Conservation (phyloP, 2,888 invertebrate genomes). For the Rhingia campestris region DNA sequence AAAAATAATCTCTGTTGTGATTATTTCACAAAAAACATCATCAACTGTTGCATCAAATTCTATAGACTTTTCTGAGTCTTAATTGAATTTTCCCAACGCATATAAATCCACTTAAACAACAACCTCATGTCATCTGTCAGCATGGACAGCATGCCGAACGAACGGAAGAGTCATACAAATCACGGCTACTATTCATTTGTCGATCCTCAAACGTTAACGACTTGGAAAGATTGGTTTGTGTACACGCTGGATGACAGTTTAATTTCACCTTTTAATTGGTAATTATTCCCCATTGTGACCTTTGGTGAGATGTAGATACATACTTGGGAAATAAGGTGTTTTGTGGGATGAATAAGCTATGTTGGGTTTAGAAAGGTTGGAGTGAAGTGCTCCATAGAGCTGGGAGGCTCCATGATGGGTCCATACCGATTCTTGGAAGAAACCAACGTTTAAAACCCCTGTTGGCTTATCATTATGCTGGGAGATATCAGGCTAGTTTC, state of each 20-base stretch:
- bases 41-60: constrained; percentile 19
- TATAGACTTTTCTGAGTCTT: neutral
- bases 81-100: constrained; percentile 44
- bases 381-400: too few relatives aligned
- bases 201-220: constrained; percentile 22
- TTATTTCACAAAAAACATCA: constrained; percentile 22
- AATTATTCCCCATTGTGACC: neutral
- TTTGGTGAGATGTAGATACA: neutral
- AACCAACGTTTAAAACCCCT: too few relatives aligned
- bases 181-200: neutral
- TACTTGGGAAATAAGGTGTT: too few relatives aligned
- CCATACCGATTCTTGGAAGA: too few relatives aligned
- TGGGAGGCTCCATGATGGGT: too few relatives aligned
- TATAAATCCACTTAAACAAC: constrained; percentile 30
- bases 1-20: constrained; percentile 60
- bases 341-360: too few relatives aligned
- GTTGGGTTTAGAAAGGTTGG: too few relatives aligned
- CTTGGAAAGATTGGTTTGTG: constrained; percentile 23
- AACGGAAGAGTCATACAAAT: too few relatives aligned
- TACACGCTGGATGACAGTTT: constrained; percentile 44
- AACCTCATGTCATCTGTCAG: neutral
- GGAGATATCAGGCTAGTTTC: too few relatives aligned
- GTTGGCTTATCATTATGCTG: too few relatives aligned
- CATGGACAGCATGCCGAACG: too few relatives aligned
- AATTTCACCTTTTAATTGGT: constrained; percentile 5